Conservation (phyloP, 2,888 invertebrate genomes). For the Campoplex nolae region DNA sequence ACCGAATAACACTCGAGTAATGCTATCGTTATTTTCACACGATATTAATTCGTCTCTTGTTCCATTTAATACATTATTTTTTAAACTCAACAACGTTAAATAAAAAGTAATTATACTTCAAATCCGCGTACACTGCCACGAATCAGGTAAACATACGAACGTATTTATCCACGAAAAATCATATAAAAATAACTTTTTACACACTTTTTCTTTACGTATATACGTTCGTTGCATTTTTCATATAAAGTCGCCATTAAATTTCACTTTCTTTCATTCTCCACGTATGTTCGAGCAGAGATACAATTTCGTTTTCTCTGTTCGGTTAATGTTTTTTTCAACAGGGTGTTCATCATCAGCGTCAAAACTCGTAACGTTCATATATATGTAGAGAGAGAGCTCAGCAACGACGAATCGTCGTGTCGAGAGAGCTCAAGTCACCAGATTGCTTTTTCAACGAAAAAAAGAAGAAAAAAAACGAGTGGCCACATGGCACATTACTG, state of each 20-base stretch:
- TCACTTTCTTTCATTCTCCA: constrained; percentile 33
- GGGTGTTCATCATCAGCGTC: constrained; percentile 63
- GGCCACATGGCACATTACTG: constrained; percentile 63
- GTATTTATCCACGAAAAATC: background rate
- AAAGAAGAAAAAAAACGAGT: constrained; percentile 23
- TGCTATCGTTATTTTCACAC: background rate
- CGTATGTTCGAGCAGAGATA: constrained; percentile 10
- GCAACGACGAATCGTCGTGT: constrained; percentile 45
- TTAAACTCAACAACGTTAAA: background rate
- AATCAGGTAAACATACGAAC: background rate
- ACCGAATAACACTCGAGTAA: constrained; percentile 7
- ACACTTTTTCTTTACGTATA: no score
- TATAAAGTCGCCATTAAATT: constrained; percentile 27
- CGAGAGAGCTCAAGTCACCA: constrained; percentile 63
- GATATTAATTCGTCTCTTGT: background rate
- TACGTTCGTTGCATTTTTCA: background rate
- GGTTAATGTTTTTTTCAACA: constrained; percentile 63
- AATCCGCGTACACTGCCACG: background rate
- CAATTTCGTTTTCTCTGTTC: constrained; percentile 40
- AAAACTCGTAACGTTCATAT: constrained; percentile 36
- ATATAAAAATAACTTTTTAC: background rate
- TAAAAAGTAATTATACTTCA: background rate
- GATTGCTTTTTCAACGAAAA: constrained; percentile 67
- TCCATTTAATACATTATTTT: constrained; percentile 1
- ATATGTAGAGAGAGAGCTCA: background rate